Percentiles rank a stretch among this genome's conserved stretches.
phyloP scores from a whole-genome alignment of 2,888 invertebrate species.

The Dryadula phaetusa region DNA sequence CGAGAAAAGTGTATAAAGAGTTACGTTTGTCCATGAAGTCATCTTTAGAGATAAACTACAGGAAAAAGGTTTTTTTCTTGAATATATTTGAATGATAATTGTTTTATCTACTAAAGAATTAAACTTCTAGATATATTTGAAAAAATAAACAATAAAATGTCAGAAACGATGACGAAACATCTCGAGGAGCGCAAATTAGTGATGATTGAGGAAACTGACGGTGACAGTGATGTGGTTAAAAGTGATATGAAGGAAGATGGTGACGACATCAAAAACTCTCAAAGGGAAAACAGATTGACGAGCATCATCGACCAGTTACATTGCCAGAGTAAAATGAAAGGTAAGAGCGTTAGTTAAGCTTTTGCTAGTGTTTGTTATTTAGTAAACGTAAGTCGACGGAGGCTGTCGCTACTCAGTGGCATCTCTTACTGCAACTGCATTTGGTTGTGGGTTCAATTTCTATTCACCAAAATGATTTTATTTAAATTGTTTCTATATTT shows the following conservation, averaged over 20 bases:
- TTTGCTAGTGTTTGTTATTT: neutral
- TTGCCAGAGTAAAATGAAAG: slow-evolving; percentile 74
- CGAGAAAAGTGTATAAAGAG: too few relatives aligned
- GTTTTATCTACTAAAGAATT: too few relatives aligned
- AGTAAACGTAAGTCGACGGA: too few relatives aligned
- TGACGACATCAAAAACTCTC: slow-evolving; percentile 56
- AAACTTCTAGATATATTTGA: neutral
- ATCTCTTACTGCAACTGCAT: too few relatives aligned
- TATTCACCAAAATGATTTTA: too few relatives aligned
- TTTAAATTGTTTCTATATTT: too few relatives aligned
- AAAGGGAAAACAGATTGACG: slow-evolving; percentile 73
- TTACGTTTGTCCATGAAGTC: too few relatives aligned
- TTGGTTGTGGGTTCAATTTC: too few relatives aligned
- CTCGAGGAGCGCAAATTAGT: slow-evolving; percentile 36
- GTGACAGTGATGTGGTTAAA: slow-evolving; percentile 45
- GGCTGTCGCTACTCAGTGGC: too few relatives aligned
- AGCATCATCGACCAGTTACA: slow-evolving; percentile 79
- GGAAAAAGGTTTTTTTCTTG: too few relatives aligned
- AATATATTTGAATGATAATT: too few relatives aligned
- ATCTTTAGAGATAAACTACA: too few relatives aligned
- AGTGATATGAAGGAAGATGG: slow-evolving; percentile 56
- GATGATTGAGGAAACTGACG: slow-evolving; percentile 24
- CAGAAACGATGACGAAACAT: slow-evolving; percentile 46
- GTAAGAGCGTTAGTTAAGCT: slow-evolving; percentile 52
- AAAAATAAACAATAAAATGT: slow-evolving; percentile 41